Evolutionary conservation across 2,113 vertebrate species (phyloP).

Genomic region (Coptodon rendalli): DNA sequence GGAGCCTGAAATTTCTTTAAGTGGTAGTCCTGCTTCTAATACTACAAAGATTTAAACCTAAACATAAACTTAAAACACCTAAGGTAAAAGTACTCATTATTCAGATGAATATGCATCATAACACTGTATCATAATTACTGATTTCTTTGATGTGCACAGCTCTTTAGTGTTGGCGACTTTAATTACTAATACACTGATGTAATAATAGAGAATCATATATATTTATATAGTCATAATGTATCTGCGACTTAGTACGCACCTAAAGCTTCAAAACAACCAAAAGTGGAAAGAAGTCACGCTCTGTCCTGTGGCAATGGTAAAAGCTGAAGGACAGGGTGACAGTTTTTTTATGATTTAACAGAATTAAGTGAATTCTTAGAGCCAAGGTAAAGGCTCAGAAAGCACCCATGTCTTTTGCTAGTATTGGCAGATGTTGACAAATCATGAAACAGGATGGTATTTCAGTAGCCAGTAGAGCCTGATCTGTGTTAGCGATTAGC

Average conservation of each 20-base stretch:
- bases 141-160: not conserved
- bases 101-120: not conserved
- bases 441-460: not conserved
- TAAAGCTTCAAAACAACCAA: not conserved
- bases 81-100: not conserved
- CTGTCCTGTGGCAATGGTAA: not conserved
- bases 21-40: not conserved
- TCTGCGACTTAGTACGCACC: not conserved
- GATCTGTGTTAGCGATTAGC: not conserved
- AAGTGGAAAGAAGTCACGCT: not conserved
- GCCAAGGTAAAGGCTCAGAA: no score
- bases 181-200: not conserved
- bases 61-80: not conserved
- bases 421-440: not conserved
- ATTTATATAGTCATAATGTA: not conserved
- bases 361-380: no score
- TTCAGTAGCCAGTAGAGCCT: not conserved
- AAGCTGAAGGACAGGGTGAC: no score
- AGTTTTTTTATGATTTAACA: not conserved
- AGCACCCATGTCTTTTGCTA: no score
- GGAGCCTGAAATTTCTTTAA: not conserved
- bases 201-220: not conserved
- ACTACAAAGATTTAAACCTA: not conserved
- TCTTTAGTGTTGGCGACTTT: not conserved
- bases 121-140: not conserved